Evolutionary conservation across 2,113 vertebrate species (phyloP).

Genomic region (Holacanthus passer): DNA sequence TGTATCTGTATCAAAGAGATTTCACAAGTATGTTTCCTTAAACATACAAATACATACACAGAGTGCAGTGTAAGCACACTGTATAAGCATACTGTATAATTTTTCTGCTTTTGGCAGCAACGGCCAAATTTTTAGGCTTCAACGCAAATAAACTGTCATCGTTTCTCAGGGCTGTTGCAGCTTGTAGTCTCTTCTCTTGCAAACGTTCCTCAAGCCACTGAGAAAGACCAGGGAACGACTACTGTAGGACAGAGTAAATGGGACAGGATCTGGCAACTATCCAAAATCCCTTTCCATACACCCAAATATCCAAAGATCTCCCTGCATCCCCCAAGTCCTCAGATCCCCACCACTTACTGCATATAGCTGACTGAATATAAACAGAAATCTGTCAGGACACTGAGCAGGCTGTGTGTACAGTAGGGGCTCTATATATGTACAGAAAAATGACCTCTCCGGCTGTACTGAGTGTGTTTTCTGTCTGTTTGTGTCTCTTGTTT

Average conservation of each 20-base stretch:
- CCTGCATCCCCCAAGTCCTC: neutral
- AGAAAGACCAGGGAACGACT: constrained; percentile 11
- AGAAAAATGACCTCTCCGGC: constrained; percentile 52
- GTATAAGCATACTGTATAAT: neutral
- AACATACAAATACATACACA: neutral
- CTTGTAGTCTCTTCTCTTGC: neutral
- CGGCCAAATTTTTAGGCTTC: neutral
- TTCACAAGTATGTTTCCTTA: neutral
- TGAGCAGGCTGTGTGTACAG: constrained; percentile 9
- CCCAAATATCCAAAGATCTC: neutral
- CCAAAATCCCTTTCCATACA: neutral
- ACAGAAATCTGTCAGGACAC: constrained; percentile 32
- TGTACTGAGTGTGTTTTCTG: constrained; percentile 78
- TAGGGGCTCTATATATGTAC: constrained; percentile 42
- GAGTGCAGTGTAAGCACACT: neutral
- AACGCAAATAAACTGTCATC: constrained; percentile 31
- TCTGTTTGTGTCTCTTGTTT: constrained; percentile 78
- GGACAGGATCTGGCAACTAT: constrained; percentile 18
- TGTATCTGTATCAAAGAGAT: neutral
- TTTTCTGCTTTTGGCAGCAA: neutral
- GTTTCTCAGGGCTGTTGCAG: constrained; percentile 23
- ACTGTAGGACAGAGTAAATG: neutral
- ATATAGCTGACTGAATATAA: constrained; percentile 25
- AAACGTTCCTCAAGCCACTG: constrained; percentile 3
- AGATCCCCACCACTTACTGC: neutral